A percentile compares a stretch with the other conserved stretches of the same genome.
Conservation (phyloP, 2,113 vertebrate genomes). For the Bombycilla garrulus region DNA sequence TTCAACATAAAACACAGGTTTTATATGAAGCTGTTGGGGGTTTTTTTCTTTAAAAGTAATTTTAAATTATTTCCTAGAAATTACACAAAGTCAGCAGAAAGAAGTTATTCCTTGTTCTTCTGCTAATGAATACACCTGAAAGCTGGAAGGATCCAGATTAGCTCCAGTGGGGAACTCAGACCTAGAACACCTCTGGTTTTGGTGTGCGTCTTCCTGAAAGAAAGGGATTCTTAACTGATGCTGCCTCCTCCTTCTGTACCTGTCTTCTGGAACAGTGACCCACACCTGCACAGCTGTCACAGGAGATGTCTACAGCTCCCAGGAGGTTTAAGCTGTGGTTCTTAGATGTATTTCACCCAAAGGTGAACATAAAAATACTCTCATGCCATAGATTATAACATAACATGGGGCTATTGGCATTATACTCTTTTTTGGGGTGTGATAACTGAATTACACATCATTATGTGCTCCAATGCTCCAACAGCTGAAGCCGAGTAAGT, state of each 20-base stretch:
- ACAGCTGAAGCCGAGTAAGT: not conserved
- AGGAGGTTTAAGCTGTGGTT: not conserved
- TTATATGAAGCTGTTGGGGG: accelerated
- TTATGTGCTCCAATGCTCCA: not conserved
- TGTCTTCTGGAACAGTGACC: not conserved
- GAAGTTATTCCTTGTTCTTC: not conserved
- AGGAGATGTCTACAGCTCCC: not conserved
- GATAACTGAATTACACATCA: not conserved
- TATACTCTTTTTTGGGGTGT: not conserved
- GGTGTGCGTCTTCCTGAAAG: not conserved
- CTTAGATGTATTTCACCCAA: not conserved
- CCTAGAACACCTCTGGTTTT: not conserved
- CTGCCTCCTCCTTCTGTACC: not conserved
- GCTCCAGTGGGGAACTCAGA: not conserved
- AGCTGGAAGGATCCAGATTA: not conserved
- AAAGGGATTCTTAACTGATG: not conserved
- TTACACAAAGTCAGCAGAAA: not conserved
- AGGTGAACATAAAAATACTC: not conserved
- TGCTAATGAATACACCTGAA: not conserved
- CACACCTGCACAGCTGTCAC: not conserved
- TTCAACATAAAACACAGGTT: not conserved
- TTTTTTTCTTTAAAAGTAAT: not conserved
- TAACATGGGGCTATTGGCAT: not conserved
- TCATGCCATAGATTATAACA: not conserved
- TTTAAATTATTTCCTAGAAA: not conserved